Base-by-base conservation (phyloP, 2,888 invertebrate genomes). In the Papilio elwesi region DNA sequence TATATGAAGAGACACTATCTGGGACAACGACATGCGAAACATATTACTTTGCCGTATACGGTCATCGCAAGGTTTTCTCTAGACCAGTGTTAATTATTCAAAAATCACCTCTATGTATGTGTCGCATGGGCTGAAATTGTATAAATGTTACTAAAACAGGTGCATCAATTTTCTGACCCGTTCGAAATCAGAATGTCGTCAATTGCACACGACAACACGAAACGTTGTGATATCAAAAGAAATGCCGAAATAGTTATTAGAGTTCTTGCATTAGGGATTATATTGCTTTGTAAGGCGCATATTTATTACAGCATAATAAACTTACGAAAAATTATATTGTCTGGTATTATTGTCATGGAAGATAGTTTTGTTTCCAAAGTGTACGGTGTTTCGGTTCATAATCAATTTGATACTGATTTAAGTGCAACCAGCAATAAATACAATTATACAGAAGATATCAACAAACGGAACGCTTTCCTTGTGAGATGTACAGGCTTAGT, bases 1-100 rank as follows among this genome's bases (percentile, higher is more conserved):
- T 88, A 87, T 86, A 80, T 81, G 79, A 82, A 77, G 80, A 82
- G 83, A 83, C 81, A 78, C 74, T 81, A 86, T 86, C 84, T 84
- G 72, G 86, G 83, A 84, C 85, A 83, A 82, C 82, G 80, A 81
- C 79, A 82, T 79, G 80, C 77, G 80, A 83, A 78, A 77, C 76
- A 75, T 74, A 77, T 77, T 74, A 76, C 76, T 75, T 48, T 63
- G 65, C 72, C 68, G 53, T 75, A 74, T 76, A 74, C 71, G 72
- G 74, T 64, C 63, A 72, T 13, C 64, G 26, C 70, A 62, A 68
- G 68, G 68, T 64, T 69, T 62, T 70, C 71, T 68, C 38, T 52
- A 51, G 6, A 68, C 16, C 12, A 26, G 59, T n/a, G 16, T 53
- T 16, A 51, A 71, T 26, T 68, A 72, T 51, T 64, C 70, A 48